These are phyloP conservation scores for Amphipyra tragopoginis DNA, from an alignment of 2,888 invertebrate genomes.

Conservation along the genomic window DNA sequence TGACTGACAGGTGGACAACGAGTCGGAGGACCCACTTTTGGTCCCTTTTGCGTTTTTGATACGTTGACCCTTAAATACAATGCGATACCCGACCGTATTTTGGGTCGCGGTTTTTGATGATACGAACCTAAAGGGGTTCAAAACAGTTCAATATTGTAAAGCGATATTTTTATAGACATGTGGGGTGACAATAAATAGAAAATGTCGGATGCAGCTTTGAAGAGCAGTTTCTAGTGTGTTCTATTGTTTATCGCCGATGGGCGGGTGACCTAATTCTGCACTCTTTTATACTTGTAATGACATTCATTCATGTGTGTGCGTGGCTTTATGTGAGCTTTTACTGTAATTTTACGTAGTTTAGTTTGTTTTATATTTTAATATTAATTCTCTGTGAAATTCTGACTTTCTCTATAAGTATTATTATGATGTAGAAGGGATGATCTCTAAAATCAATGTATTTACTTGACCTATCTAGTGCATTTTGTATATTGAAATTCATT, in stretches of 20 bases:
- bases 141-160: background rate
- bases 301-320: too few species aligned
- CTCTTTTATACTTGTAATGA: too few species aligned
- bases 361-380: too few species aligned
- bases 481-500: too few species aligned
- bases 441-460: too few species aligned
- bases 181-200: slow-evolving; percentile 3
- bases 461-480: too few species aligned
- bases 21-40: slow-evolving; percentile 4
- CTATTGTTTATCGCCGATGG: slow-evolving; percentile 24
- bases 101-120: slow-evolving; percentile 11
- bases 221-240: slow-evolving; percentile 10
- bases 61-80: slow-evolving; percentile 29
- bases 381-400: too few species aligned
- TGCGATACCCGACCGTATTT: slow-evolving; percentile 12
- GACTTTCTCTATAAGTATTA: too few species aligned
- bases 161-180: slow-evolving; percentile 1
- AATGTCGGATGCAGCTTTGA: slow-evolving; percentile 7
- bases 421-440: too few species aligned
- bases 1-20: slow-evolving; percentile 36
- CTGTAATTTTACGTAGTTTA: too few species aligned
- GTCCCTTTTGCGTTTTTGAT: slow-evolving; percentile 39
- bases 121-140: background rate
- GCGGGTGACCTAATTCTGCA: slow-evolving; percentile 16
- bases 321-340: too few species aligned